Percentiles rank a stretch among this genome's conserved stretches.
phyloP scores from a whole-genome alignment of 2,113 vertebrate genomes.

The Bathybates hornii region DNA sequence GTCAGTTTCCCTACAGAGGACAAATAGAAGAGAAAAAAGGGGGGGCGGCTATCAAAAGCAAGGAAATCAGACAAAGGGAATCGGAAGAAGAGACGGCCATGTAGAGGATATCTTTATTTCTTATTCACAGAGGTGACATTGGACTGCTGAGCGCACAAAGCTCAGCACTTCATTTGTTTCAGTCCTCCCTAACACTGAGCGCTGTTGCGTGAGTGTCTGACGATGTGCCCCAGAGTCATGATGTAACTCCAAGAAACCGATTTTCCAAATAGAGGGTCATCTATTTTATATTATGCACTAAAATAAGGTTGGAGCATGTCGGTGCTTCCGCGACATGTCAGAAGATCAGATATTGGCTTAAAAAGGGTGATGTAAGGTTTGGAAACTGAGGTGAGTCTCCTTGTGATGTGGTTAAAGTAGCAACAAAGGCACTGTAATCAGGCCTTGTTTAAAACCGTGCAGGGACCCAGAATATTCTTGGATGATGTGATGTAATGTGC shows the following conservation, averaged over 20 bases:
- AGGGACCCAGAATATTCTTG: not conserved
- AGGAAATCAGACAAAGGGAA: not conserved
- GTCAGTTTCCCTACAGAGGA: not conserved
- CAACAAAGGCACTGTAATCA: slow-evolving; percentile 27
- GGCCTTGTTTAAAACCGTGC: not conserved
- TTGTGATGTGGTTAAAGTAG: slow-evolving; percentile 18
- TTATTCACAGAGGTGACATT: not conserved
- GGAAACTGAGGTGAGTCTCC: slow-evolving; percentile 33
- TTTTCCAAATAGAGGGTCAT: slow-evolving; percentile 29
- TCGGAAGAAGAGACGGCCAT: not conserved
- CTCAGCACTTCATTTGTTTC: not conserved
- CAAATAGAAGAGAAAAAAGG: not conserved
- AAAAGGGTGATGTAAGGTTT: slow-evolving; percentile 47
- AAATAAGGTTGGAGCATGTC: slow-evolving; percentile 21
- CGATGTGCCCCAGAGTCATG: slow-evolving; percentile 28
- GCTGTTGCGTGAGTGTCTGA: not conserved
- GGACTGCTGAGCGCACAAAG: not conserved
- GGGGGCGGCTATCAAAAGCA: not conserved
- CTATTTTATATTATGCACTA: slow-evolving; percentile 20
- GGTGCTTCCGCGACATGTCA: not conserved
- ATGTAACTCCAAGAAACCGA: slow-evolving; percentile 53
- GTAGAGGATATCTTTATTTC: slow-evolving; percentile 10
- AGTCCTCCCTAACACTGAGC: not conserved
- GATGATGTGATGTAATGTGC: slow-evolving; percentile 42
- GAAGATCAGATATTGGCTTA: slow-evolving; percentile 15